Conservation (phyloP, 2,113 vertebrate genomes). For the Hymenochirus boettgeri region DNA sequence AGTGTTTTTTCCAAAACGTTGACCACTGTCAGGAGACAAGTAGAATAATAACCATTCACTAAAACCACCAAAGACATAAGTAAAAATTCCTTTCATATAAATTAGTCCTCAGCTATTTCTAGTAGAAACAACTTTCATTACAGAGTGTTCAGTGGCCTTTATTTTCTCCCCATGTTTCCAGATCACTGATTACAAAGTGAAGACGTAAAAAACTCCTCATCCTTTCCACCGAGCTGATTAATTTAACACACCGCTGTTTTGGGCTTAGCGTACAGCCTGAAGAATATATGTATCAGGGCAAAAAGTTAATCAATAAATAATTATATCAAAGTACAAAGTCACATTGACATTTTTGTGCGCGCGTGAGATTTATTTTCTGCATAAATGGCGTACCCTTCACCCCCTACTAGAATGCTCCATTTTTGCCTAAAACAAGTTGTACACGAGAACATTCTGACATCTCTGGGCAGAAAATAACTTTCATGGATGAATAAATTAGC, state of each 20-base stretch:
- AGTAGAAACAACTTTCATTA: too few relatives aligned
- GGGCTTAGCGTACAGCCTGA: background rate
- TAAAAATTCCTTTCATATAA: too few relatives aligned
- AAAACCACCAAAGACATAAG: too few relatives aligned
- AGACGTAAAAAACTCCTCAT: too few relatives aligned
- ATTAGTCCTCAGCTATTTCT: too few relatives aligned
- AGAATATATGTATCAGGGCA: background rate
- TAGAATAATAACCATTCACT: too few relatives aligned
- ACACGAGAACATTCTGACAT: background rate
- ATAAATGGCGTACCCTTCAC: background rate
- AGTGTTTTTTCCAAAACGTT: too few relatives aligned
- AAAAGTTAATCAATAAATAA: slow-evolving; percentile 1
- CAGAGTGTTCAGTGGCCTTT: too few relatives aligned
- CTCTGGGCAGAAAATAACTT: background rate
- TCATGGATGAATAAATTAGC: background rate
- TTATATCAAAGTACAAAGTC: background rate
- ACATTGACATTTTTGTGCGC: background rate
- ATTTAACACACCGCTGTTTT: background rate
- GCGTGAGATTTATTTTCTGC: background rate
- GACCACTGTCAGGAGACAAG: too few relatives aligned
- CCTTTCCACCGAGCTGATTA: background rate
- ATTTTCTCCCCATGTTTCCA: too few relatives aligned
- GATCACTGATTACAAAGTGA: too few relatives aligned
- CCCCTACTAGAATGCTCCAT: background rate
- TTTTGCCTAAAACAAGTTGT: background rate